A percentile compares a stretch with the other conserved stretches of the same genome.
Conservation (phyloP, 2,797 vertebrate genomes). For the Cercopithecus neglectus region DNA sequence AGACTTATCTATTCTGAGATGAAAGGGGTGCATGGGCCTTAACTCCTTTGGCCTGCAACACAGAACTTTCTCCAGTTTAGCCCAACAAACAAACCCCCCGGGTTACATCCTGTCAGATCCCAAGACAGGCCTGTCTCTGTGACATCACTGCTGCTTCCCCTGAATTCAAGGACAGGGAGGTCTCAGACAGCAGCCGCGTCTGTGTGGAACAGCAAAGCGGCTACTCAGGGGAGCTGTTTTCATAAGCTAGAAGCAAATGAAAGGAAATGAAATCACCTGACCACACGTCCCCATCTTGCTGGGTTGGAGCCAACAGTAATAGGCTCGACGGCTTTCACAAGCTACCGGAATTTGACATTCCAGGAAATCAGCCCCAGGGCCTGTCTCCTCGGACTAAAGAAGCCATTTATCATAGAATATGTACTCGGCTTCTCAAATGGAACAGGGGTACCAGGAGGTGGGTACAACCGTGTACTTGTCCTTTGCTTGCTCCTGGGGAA, state of each 20-base stretch:
- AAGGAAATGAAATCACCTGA: constrained; percentile 49
- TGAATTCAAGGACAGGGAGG: not conserved
- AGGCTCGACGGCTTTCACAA: constrained; percentile 10
- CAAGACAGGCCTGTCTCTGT: not conserved
- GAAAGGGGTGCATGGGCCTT: not conserved
- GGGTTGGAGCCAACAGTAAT: constrained; percentile 55
- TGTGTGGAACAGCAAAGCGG: not conserved
- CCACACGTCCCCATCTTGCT: not conserved
- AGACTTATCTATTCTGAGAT: not conserved
- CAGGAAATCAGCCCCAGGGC: constrained; percentile 53
- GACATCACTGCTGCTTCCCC: not conserved
- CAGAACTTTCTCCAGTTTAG: not conserved
- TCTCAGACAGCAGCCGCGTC: not conserved
- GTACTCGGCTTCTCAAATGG: not conserved
- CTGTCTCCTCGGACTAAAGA: constrained; percentile 50
- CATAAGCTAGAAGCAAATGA: not conserved
- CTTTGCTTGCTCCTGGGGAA: not conserved
- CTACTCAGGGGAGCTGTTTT: not conserved
- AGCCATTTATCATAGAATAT: constrained; percentile 10
- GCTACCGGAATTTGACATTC: constrained; percentile 65
- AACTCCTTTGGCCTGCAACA: not conserved
- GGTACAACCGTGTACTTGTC: not conserved
- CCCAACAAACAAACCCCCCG: not conserved
- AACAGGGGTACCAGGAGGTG: not conserved
- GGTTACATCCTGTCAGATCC: not conserved